Evolutionary conservation across 2,888 invertebrate species (phyloP), one percentile per base, ranked within the genome.

Genomic region (Therioaphis trifolii): DNA sequence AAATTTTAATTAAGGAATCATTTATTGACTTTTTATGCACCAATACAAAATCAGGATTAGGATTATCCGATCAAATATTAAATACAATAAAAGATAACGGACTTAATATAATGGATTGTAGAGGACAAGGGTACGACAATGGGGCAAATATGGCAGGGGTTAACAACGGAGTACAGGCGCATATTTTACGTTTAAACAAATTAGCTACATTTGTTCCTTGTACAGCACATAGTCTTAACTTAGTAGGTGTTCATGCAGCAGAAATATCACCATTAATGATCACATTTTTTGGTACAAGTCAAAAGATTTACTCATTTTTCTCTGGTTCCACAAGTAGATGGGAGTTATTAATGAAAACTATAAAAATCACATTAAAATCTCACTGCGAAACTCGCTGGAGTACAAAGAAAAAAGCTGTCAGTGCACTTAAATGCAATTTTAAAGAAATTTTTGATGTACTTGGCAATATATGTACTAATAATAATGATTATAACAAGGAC

Each of bases 21-120:
- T 72, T 72, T 72, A 49, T 72, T 52, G 29, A 72, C 52, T 72
- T 72, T 49, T 9, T 52, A 71, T 21, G 52, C n/a, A 72, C 49
- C 15, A 29, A 72, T 9, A 14, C 27, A 58, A 72, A 72, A 52
- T 27, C 49, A 49, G 71, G 71, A 49, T 29, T 5, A 49, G 29
- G 49, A 3, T 2, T 72, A 21, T 49, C 49, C 52, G 18, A 49
- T n/a, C 27, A 72, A 49, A 72, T 72, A 49, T 49, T 72, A 49
- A 49, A 72, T 24, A 72, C 49, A 12, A 49, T 72, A 52, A 29
- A n/a, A 49, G 29, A 29, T 71, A 49, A 71, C 18, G 27, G 49
- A 49, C 27, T 58, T 58, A 18, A 21, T 58, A 58, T 58, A 58
- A n/a, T 58, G 58, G 21, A 58, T 11, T 58, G 58, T 58, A 58